These are phyloP conservation scores for Scopus umbretta DNA, from an alignment of 2,113 vertebrate species.

Conservation along the genomic window DNA sequence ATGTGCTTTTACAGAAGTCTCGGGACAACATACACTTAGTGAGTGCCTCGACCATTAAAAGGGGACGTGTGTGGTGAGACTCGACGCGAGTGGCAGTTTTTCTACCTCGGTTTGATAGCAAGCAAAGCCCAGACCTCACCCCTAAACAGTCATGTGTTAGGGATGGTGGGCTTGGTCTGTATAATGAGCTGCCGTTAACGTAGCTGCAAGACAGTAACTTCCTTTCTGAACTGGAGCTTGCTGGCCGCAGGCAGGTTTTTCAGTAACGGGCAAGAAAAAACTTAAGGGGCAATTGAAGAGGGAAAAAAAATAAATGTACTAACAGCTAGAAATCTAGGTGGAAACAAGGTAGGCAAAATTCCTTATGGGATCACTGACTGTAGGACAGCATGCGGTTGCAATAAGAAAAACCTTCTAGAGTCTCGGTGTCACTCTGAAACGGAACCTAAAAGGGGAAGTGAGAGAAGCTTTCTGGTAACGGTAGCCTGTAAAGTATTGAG, in stretches of 20 bases:
- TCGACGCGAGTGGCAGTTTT: neutral
- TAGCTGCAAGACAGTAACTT: neutral
- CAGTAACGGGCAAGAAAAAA: neutral
- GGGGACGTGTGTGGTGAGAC: neutral
- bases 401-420: neutral
- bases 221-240: neutral
- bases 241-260: neutral
- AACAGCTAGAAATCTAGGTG: neutral
- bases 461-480: neutral
- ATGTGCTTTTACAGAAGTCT: no score
- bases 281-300: neutral
- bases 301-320: no score
- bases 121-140: neutral
- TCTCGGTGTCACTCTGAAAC: fast-evolving
- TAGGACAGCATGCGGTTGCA: no score
- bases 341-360: neutral
- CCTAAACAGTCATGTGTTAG: neutral
- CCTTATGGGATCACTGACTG: neutral
- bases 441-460: neutral
- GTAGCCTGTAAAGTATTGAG: neutral
- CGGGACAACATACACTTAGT: fast-evolving
- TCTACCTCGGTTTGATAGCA: neutral
- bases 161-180: neutral
- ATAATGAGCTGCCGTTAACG: neutral
- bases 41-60: neutral